Base-by-base conservation (phyloP, 2,888 invertebrate species). In the Agrochola lota region DNA sequence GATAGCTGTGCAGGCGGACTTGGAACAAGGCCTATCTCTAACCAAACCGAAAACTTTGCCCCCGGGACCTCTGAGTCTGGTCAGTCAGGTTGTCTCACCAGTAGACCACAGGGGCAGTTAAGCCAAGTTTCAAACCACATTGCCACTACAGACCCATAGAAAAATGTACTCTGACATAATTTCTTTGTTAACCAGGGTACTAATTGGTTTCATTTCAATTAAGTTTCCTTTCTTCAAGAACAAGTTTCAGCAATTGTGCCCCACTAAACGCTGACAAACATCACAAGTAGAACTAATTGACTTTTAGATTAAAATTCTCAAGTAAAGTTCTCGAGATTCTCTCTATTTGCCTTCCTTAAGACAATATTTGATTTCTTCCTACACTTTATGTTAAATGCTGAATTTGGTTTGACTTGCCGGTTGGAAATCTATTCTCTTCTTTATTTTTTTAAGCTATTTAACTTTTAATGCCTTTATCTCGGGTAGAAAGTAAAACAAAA, bases 361-460 rank as follows among this genome's bases (percentile, higher is more conserved):
- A 83, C 88, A 92, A 91, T 89, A 89, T 91, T 92, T 89, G 89
- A 90, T 90, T 88, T 87, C 70, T 71, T 77, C 75, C 77, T 71
- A 82, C 87, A 81, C 30, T 85, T 79, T 74, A 63, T 83, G 81
- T 84, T 76, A 57, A 79, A 85, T 77, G 17, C 64, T 77, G 57
- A 86, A 75, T 83, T 74, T 63, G 35, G 71, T 70, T 85, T 72
- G 46, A 78, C 66, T 74, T 81, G 17, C 26, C 30, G 52, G 52
- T 46, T 74, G 3, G 26, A 26, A 49, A 77, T 85, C 35, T 64
- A 63, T 71, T 59, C 49, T 66, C 26, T 30, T 62, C 55, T 40
- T 85, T 70, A 66, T 69, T 72, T 12, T 80, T 71, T 55, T 80
- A 57, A 72, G 64, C 57, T 75, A 62, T 71, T 72, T 52, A 46